Base-by-base conservation (phyloP, 2,888 invertebrate species). In the Nowickia ferox region DNA sequence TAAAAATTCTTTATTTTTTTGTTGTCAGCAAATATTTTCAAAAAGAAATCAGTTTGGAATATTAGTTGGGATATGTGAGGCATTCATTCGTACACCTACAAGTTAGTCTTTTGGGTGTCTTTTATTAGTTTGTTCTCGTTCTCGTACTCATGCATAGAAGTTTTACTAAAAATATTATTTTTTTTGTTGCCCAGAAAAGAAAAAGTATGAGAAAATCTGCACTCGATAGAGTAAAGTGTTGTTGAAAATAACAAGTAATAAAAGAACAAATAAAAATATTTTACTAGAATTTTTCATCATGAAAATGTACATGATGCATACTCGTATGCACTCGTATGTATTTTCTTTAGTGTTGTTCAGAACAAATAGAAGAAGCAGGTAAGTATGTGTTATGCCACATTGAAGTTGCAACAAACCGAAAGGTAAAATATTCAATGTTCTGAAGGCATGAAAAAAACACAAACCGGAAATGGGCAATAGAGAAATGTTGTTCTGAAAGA, bases 41-140 rank as follows among this genome's bases (percentile, higher is more conserved):
- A 84, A 66, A 79, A 55, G 48, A 86, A 84, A 81, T 77, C 74
- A 69, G 57, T 53, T 76, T 84, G 76, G 46, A 53, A 55, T 65
- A 42, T 77, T 65, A 53, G 51, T 55, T 69, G 42, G 55, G 19
- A 30, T 53, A 22, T 53, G 51, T 44, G 17, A 38, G 48, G 40
- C 30, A 68, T 51, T 61, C 53, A 8, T 48, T 61, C 53, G 8
- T 55, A 69, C 84, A 76, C 79, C 86, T 83, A 81, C 81, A 84
- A 85, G 81, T 87, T 86, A 59, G 79, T 80, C 87, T 87, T 87
- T 87, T 84, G 84, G 87, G 87, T 84, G 84, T 79, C 84, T 86
- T 87, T 87, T 80, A 65, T 80, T 79, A 57, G 72, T 76, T 53
- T 84, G 59, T 61, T 77, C 30, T 30, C 30, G 30, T 30, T 30